Evolutionary conservation across 2,888 invertebrate species (phyloP).

Genomic region (Mallateleia sp.): DNA sequence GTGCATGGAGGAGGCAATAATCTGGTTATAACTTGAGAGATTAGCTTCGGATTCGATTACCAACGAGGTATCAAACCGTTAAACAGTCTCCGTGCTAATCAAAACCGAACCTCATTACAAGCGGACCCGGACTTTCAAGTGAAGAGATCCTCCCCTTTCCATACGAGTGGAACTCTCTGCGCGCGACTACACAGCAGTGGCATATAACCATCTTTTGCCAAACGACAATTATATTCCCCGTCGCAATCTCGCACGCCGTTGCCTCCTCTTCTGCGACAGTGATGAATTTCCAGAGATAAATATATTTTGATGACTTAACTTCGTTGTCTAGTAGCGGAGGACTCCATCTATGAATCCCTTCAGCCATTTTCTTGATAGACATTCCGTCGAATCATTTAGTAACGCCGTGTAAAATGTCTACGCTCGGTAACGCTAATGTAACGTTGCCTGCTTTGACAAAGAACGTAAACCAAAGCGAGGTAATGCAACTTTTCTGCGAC

Average conservation of each 20-base stretch:
- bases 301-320: constrained; percentile 78
- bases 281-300: constrained; percentile 79
- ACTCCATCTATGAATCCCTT: constrained; percentile 75
- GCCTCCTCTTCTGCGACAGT: constrained; percentile 65
- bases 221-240: constrained; percentile 75
- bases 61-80: constrained; percentile 90
- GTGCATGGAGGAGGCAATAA: constrained; percentile 90
- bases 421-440: constrained; percentile 67
- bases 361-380: constrained; percentile 71
- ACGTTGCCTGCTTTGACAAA: constrained; percentile 65
- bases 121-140: constrained; percentile 84
- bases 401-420: constrained; percentile 59
- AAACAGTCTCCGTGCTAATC: constrained; percentile 90
- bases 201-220: constrained; percentile 76
- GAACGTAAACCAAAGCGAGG: constrained; percentile 67
- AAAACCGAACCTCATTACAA: constrained; percentile 90
- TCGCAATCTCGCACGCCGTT: constrained; percentile 71
- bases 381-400: constrained; percentile 64
- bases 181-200: constrained; percentile 71
- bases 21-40: constrained; percentile 90
- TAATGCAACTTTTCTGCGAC: constrained; percentile 64
- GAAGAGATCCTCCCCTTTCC: constrained; percentile 78
- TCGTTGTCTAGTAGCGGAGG: constrained; percentile 73
- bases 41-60: constrained; percentile 90
- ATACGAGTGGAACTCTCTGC: constrained; percentile 73